phyloP scores from a whole-genome alignment of 2,113 vertebrate species.

The Neogobius melanostomus region DNA sequence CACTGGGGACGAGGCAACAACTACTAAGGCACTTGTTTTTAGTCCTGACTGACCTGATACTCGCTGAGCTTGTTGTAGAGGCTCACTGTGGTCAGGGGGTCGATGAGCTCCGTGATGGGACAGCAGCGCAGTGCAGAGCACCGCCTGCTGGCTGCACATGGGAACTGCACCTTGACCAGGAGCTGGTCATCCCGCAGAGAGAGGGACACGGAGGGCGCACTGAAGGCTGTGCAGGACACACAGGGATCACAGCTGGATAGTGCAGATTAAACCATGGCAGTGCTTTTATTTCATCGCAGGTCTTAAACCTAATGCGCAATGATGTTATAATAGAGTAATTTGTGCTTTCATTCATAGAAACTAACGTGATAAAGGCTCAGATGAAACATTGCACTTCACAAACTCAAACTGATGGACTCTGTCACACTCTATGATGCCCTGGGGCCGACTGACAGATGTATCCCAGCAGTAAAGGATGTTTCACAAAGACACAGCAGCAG shows the following conservation, averaged over 20 bases:
- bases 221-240: constrained; percentile 49
- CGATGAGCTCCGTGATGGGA: constrained; percentile 42
- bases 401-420: no score
- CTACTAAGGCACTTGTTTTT: not conserved
- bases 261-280: no score
- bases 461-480: no score
- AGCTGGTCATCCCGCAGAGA: constrained; percentile 44
- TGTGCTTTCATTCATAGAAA: no score
- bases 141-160: constrained; percentile 60
- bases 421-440: no score
- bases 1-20: not conserved
- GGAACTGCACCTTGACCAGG: constrained; percentile 62
- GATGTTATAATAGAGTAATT: no score
- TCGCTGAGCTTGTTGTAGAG: constrained; percentile 62
- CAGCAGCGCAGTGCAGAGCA: constrained; percentile 53
- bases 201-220: constrained; percentile 60
- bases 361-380: no score
- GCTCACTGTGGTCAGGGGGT: constrained; percentile 58
- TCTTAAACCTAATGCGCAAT: no score
- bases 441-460: no score
- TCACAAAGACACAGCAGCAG: no score
- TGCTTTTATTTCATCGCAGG: no score
- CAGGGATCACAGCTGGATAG: not conserved
- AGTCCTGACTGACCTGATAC: constrained; percentile 52
- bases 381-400: no score